Base-by-base conservation (phyloP, 2,113 vertebrate genomes). In the Cyrtonyx montezumae region DNA sequence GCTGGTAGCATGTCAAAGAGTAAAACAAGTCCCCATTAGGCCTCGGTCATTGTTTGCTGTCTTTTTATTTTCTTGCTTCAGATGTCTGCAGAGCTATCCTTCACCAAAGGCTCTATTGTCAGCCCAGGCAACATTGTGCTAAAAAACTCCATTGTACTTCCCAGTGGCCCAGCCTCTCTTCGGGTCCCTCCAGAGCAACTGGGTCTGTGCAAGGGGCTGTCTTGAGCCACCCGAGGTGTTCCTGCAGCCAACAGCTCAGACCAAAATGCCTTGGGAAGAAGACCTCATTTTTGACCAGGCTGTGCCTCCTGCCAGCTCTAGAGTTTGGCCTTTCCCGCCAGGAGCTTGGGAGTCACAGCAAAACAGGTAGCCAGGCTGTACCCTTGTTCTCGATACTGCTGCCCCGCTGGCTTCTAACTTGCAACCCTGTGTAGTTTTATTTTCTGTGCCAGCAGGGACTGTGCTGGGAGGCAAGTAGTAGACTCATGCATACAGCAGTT, bases 21-120 rank as follows among this genome's bases (percentile, higher is more conserved):
- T 94, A 93, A 92, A 95, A 79, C 45, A 79, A 90, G 79, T 91
- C 91, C 94, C 84, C 69, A 21, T 71, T 89, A 96, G 93, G 82
- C 90, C 90, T 82, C 25, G 0, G 66, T 90, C 6, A 0, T 68
- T 84, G 79, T 96, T 95, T 95, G 58, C 93, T 88, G 88, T 91
- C 90, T 90, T 84, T 88, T 91, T 95, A 68, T 95, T 97, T 79
- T 92, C 84, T n/a, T 84, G 42, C 81, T 70, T n/a, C 1, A 4
- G 65, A 36, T 10, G 4, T 37, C 69, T 9, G 4, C 53, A 40
- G 92, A 78, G 77, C 17, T 46, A 36, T 8, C 58, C 43, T 28
- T 78, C 84, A 56, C 26, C 65, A 62, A 93, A 59, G 48, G 56
- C 23, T 1, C 32, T 49, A 21, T 80, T 26, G 1, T 13, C 11